Base-by-base conservation (phyloP, 2,888 invertebrate species). In the Tetramorium bicarinatum region DNA sequence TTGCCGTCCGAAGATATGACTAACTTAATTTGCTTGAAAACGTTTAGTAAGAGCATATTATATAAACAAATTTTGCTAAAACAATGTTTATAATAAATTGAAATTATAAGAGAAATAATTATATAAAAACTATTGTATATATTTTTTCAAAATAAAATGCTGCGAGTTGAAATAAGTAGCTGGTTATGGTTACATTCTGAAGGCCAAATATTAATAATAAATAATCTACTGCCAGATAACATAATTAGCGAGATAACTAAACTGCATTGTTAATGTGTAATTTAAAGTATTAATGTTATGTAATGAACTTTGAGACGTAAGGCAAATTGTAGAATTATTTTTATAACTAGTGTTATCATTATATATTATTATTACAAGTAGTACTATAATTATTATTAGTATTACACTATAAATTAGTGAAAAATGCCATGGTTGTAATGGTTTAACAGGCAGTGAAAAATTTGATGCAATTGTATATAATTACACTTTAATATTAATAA, bases 391-490 rank as follows among this genome's bases (percentile, higher is more conserved):
- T 49, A 34, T 80, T 49, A 80, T 69, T 72, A 59, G 13, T 34
- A 62, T 80, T 72, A 75, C n/a, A 49, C 13, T 80, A 72, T 71
- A 80, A 80, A 59, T 72, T 80, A 80, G 25, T 56, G 44, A 80
- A 71, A 77, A 80, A 72, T 47, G 72, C 47, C 47, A 59, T 47
- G 13, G 34, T 72, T 38, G 34, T 59, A 59, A 79, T 44, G 21
- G 56, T 59, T 79, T 56, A 71, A 34, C 13, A 34, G 79, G 79
- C 79, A 80, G 79, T 82, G 77, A 79, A 52, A 81, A 82, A 44
- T 82, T 64, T 76, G 29, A 77, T 47, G 29, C 21, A 52, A 71
- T 41, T 25, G 67, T 79, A 47, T 66, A 18, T 56, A 41, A 41
- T 25, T 69, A 47, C 7, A 56, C 34, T 80, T 72, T 38, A 71